Conservation (phyloP, 1,140 invertebrate genomes). For the Hermetia illucens region DNA sequence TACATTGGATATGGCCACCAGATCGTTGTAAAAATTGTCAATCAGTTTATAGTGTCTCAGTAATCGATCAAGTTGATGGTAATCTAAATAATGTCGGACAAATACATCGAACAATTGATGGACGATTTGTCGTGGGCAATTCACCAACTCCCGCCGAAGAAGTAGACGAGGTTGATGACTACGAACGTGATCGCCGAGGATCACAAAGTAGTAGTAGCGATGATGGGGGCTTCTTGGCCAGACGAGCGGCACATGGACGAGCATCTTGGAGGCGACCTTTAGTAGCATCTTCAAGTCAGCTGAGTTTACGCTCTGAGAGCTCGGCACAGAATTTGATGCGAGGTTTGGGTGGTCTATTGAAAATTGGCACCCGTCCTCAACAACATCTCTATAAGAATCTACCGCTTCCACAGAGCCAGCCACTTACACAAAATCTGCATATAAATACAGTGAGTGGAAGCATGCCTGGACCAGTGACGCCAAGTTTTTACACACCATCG, state of each 20-base stretch:
- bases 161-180: conserved; percentile 17
- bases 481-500: conserved; percentile 29
- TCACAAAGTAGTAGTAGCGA: conserved; percentile 60
- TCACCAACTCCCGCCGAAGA: too few relatives aligned
- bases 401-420: conserved; percentile 11
- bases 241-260: conserved; percentile 30
- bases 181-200: conserved; percentile 37
- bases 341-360: conserved; percentile 19
- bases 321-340: conserved; percentile 22
- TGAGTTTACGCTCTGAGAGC: conserved; percentile 42
- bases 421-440: conserved; percentile 13
- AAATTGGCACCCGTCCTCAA: conserved; percentile 8
- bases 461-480: conserved; percentile 31
- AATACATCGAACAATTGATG: conserved; percentile 57
- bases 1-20: conserved; percentile 51
- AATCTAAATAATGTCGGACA: conserved; percentile 26
- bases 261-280: conserved; percentile 52
- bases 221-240: conserved; percentile 64
- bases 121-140: conserved; percentile 52
- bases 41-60: conserved; percentile 26
- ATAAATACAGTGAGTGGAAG: conserved; percentile 25
- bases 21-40: conserved; percentile 41
- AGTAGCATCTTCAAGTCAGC: conserved; percentile 46
- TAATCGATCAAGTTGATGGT: conserved; percentile 10
- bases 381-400: conserved; percentile 22